Conservation (phyloP, 2,113 vertebrate species). For the Daphoenositta chrysoptera region DNA sequence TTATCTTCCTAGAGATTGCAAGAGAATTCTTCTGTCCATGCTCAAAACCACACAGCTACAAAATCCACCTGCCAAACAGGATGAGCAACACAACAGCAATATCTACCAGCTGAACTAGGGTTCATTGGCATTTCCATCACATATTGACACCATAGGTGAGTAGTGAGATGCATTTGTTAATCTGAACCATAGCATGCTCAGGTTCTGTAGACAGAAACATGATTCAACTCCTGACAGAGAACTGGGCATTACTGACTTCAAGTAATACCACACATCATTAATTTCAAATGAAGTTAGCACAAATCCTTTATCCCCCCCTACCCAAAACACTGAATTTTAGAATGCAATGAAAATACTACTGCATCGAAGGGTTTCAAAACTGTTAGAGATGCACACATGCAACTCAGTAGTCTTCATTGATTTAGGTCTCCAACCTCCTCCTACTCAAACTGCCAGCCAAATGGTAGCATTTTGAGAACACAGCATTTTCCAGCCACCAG, state of each 20-base stretch:
- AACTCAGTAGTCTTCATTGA: neutral
- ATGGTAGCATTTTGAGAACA: neutral
- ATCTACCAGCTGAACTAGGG: neutral
- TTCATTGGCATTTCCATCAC: neutral
- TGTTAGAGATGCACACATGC: neutral
- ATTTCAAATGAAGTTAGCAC: neutral
- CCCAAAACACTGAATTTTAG: rapidly evolving
- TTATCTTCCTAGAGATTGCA: neutral
- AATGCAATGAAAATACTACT: neutral
- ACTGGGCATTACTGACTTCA: neutral
- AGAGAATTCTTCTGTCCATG: neutral
- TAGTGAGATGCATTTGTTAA: neutral
- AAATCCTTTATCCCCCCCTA: neutral
- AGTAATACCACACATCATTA: neutral
- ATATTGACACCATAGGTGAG: neutral
- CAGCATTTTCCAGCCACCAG: neutral
- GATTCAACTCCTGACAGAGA: neutral
- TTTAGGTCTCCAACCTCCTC: neutral
- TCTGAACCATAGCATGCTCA: neutral
- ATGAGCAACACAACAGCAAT: neutral
- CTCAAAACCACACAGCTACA: neutral
- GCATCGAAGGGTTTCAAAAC: neutral
- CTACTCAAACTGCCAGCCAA: neutral
- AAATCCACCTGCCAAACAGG: neutral
- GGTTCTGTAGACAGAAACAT: neutral